Evolutionary conservation across 2,113 vertebrate genomes (phyloP), one percentile per base, ranked within the genome.

Genomic region (Capreolus pygargus): DNA sequence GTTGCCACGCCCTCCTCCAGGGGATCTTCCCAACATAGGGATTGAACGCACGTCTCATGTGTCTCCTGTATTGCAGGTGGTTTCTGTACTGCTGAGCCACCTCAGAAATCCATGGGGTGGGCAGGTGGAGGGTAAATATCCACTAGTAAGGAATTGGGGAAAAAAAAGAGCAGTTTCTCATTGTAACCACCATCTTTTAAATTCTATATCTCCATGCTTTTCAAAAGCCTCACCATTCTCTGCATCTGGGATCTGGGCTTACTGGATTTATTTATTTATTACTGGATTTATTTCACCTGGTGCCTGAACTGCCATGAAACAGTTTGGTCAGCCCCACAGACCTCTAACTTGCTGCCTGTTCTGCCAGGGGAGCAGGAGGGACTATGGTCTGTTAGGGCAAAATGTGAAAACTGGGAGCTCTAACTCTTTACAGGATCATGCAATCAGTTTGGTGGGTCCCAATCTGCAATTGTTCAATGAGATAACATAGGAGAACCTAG

Each of bases 141-240:
- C 8, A 45, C 82, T 36, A 83, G 39, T 13, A 30, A 89, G 50
- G 60, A 86, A 58, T 23, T 43, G 67, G 93, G 23, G 6, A 25
- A 8, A 89, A 61, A 2, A 52, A 27, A 23, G 6, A n/a, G 1
- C 11, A 1, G 13, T 15, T 86, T 64, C 83, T 55, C 33, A 55
- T n/a, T 81, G 17, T 64, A 33, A 78, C 50, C 87, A 33, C 57
- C 15, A 10, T 97, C 52, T 55, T 93, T 85, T 57, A 87, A 70
- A 87, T 33, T 88, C 58, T 43, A 0, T 23, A n/a, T 61, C 43
- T 94, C 30, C 25, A 9, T 12, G 7, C 8, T 82, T 14, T 36
- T 76, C 19, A 82, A 70, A 93, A 89, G 6, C 64, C n/a, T 89
- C 19, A 4, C 25, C 0, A 0, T 87, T 88, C 95, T 86, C 54